Conservation (phyloP, 2,888 invertebrate species). For the Gryllus longicercus region DNA sequence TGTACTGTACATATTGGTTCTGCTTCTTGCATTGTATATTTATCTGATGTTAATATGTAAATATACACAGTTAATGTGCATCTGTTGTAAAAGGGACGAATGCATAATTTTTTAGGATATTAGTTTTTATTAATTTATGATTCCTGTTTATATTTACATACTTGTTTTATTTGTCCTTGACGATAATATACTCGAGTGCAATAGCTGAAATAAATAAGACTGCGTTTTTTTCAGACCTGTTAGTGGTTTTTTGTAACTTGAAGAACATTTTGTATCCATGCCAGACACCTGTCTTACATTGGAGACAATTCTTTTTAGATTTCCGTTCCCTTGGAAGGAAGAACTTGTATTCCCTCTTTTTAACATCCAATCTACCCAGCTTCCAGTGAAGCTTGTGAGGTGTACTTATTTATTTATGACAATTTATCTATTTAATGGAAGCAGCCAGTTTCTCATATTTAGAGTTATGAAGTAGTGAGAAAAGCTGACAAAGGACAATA, state of each 20-base stretch:
- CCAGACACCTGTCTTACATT: no score
- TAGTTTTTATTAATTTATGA: not conserved
- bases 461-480: not conserved
- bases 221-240: not conserved
- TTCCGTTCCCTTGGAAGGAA: no score
- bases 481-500: not conserved
- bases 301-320: no score
- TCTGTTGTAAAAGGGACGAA: not conserved
- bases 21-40: not conserved
- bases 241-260: not conserved
- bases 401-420: no score
- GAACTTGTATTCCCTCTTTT: no score
- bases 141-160: not conserved
- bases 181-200: not conserved
- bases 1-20: not conserved
- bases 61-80: not conserved
- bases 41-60: no score
- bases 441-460: not conserved
- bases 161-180: not conserved
- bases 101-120: not conserved
- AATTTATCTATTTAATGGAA: no score
- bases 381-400: no score
- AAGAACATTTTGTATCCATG: no score
- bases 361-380: no score
- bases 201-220: conserved; percentile 17